Evolutionary conservation across 2,797 vertebrate species (phyloP).

Genomic region (Cyclopterus lumpus): DNA sequence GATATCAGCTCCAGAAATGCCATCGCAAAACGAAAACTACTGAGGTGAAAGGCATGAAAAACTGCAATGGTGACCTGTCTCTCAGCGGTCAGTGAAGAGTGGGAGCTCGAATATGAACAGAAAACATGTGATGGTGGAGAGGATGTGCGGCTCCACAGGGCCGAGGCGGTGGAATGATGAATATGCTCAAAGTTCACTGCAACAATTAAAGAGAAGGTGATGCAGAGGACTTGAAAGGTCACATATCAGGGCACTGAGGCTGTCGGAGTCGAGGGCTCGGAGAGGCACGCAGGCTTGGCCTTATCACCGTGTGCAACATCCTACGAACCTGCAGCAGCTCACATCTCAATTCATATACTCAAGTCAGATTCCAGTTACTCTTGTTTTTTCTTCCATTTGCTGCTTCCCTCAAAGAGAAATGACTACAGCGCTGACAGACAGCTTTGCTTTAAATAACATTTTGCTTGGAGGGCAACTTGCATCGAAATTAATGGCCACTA

Average conservation of each 20-base stretch:
- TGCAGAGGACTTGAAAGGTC: conserved; percentile 64
- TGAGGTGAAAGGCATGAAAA: too few relatives aligned
- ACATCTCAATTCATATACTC: neutral
- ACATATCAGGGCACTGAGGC: conserved; percentile 45
- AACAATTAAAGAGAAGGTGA: conserved; percentile 68
- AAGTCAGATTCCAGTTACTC: neutral
- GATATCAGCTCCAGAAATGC: too few relatives aligned
- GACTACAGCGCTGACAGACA: too few relatives aligned
- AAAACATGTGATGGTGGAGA: neutral
- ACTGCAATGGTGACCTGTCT: neutral
- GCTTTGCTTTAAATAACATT: neutral
- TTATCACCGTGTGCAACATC: conserved; percentile 6
- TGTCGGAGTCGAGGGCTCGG: conserved; percentile 21
- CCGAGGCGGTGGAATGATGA: conserved; percentile 43
- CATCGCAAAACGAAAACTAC: too few relatives aligned
- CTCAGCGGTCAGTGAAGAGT: neutral
- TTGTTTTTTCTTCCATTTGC: neutral
- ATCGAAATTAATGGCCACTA: neutral
- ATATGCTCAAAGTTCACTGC: conserved; percentile 69
- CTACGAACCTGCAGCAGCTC: neutral
- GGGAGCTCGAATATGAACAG: conserved; percentile 8
- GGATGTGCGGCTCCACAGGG: neutral
- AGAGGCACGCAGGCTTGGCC: conserved; percentile 7
- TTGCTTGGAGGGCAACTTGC: neutral
- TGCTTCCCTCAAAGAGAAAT: too few relatives aligned